These are phyloP conservation scores for Girardinus metallicus DNA, from an alignment of 2,797 vertebrate species.

Conservation along the genomic window DNA sequence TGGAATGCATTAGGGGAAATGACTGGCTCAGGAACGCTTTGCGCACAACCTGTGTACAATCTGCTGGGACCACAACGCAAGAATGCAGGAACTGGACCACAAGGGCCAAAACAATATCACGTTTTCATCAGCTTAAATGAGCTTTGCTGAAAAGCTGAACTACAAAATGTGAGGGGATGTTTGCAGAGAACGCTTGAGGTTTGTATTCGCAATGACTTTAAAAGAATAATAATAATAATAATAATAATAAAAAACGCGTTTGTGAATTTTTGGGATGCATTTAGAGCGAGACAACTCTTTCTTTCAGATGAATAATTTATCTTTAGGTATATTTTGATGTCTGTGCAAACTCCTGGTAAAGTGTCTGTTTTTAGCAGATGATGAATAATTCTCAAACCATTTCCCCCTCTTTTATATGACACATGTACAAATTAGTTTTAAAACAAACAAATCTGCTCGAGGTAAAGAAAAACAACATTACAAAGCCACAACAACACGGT, in stretches of 20 bases:
- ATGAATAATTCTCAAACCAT: no score
- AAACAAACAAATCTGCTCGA: no score
- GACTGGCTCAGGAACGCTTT: slow-evolving; percentile 25
- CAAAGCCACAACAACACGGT: no score
- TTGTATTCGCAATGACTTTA: background rate
- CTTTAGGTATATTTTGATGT: background rate
- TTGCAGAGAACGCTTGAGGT: background rate
- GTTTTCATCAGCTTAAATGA: slow-evolving; percentile 7
- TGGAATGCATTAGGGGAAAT: slow-evolving; percentile 51
- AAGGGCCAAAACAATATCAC: slow-evolving; percentile 14
- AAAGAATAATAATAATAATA: background rate
- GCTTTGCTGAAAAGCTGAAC: slow-evolving; percentile 1
- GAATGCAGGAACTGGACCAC: slow-evolving; percentile 15
- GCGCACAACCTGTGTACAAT: slow-evolving; percentile 41
- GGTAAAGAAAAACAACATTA: no score
- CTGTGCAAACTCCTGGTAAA: no score
- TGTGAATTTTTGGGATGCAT: background rate
- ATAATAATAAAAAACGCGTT: background rate
- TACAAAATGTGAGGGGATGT: background rate
- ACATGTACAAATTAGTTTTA: no score
- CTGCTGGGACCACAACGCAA: slow-evolving; percentile 31
- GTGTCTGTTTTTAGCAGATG: no score
- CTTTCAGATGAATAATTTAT: background rate
- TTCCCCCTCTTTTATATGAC: no score
- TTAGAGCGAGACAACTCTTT: background rate